Conservation (phyloP, 2,113 vertebrate species). For the Mastomys coucha region DNA sequence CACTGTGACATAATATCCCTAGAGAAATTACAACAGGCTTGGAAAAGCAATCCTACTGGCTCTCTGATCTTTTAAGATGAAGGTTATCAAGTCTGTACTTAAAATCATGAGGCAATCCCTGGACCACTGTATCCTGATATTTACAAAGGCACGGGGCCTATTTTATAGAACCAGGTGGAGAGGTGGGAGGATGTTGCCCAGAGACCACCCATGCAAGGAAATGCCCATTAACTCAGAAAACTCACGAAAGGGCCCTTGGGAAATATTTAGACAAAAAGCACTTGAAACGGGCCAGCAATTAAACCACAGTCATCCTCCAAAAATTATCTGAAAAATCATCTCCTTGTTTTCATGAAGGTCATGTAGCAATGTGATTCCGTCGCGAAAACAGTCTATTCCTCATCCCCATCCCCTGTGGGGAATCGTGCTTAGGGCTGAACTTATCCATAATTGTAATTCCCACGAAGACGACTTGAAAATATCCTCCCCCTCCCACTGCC, state of each 20-base stretch:
- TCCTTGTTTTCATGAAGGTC: constrained; percentile 67
- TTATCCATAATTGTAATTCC: constrained; percentile 51
- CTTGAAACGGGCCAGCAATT: constrained; percentile 38
- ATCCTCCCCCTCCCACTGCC: background rate
- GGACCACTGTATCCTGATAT: background rate
- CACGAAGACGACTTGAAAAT: constrained; percentile 57
- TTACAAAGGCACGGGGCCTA: background rate
- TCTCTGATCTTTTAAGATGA: constrained; percentile 3
- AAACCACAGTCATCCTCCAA: constrained; percentile 44
- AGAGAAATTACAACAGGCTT: constrained; percentile 49
- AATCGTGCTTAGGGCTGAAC: background rate
- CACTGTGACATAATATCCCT: background rate
- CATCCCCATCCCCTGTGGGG: constrained; percentile 44
- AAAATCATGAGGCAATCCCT: constrained; percentile 3
- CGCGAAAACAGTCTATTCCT: constrained; percentile 48
- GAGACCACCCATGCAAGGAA: background rate
- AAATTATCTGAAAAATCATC: constrained; percentile 15
- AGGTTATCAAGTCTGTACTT: constrained; percentile 21
- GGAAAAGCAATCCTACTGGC: constrained; percentile 16
- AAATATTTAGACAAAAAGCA: constrained; percentile 50
- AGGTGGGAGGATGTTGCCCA: background rate
- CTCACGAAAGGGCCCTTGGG: background rate
- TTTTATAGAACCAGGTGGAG: background rate
- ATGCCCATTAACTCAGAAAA: constrained; percentile 22
- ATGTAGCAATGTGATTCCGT: constrained; percentile 56